Evolutionary conservation across 2,113 vertebrate genomes (phyloP), one percentile per base, ranked within the genome.

Genomic region (Microtus montanus): DNA sequence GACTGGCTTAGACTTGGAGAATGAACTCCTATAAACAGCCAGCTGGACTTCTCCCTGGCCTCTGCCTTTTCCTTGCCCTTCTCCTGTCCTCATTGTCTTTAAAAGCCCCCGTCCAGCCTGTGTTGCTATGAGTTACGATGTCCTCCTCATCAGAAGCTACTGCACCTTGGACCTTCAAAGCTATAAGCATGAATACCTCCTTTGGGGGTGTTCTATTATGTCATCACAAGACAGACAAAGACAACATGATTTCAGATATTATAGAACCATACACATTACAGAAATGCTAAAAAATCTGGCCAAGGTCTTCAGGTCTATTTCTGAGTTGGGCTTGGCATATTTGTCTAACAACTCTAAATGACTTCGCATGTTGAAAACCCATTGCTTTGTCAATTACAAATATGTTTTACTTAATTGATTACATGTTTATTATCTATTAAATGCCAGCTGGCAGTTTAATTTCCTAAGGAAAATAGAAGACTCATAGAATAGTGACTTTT

Each of bases 381-480:
- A 20, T 95, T 70, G 52, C 33, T 41, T 63, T 41, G 61, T 17
- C 54, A 63, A 63, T 63, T 14, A 41, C 63, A 83, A 63, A 30
- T 63, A 41, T 41, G 17, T 26, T 83, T 83, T 83, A 26, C 26
- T 61, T 38, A 80, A n/a, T 13, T 41, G 54, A 38, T 83, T 63
- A 38, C 24, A 28, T n/a, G 79, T 7, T 83, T 83, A 86, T 47
- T 86, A 91, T 28, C n/a, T 9, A 82, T 77, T 44, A 92, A 82
- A 49, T 92, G 61, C 15, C 61, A 33, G 61, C 19, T 47, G 61
- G 64, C 20, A 17, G 47, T 88, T 89, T 92, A 78, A 68, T 92
- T 94, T 90, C 8, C 87, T 47, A n/a, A 83, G 35, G 15, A 73
- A 91, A 85, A 74, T 87, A 79, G 52, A 92, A 73, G 63, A 89